phyloP scores from a whole-genome alignment of 2,888 invertebrate genomes.

The Aleiodes leptofemur region DNA sequence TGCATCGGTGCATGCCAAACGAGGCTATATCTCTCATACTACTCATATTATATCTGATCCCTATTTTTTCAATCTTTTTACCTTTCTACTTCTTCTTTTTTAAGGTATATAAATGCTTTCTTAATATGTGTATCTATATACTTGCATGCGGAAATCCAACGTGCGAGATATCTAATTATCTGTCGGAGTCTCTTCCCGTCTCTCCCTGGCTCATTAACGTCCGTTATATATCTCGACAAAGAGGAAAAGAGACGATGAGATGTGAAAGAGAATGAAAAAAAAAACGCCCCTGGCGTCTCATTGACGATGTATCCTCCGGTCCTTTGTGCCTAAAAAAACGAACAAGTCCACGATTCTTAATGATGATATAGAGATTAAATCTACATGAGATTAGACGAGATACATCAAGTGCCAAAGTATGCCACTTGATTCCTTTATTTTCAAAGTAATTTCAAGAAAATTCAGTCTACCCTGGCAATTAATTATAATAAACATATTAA shows the following conservation, averaged over 20 bases:
- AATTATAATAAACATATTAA: neutral
- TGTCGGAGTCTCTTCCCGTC: conserved; percentile 5
- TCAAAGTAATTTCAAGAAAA: no score
- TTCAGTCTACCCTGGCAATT: neutral
- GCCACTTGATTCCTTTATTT: no score
- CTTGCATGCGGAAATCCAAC: conserved; percentile 58
- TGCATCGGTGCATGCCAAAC: conserved; percentile 73
- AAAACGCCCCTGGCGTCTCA: no score
- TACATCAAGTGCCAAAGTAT: no score
- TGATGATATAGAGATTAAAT: conserved; percentile 26
- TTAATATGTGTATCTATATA: conserved; percentile 5
- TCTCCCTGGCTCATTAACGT: conserved; percentile 40
- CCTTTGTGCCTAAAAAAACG: neutral
- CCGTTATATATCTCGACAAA: conserved; percentile 34
- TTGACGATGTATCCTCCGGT: neutral
- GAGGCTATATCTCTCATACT: conserved; percentile 55
- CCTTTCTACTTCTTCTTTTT: conserved; percentile 29
- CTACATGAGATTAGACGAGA: conserved; percentile 15
- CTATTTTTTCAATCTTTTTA: conserved; percentile 48
- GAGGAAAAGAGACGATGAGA: conserved; percentile 1
- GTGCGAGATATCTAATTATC: conserved; percentile 60
- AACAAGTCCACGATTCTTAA: conserved; percentile 22
- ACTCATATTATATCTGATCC: conserved; percentile 66
- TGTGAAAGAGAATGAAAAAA: neutral
- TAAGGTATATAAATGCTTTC: conserved; percentile 3